Percentiles rank a stretch among this genome's conserved stretches.
Evolutionary conservation across 1,140 invertebrate genomes (phyloP).

Genomic region (Drosophila sturtevanti): DNA sequence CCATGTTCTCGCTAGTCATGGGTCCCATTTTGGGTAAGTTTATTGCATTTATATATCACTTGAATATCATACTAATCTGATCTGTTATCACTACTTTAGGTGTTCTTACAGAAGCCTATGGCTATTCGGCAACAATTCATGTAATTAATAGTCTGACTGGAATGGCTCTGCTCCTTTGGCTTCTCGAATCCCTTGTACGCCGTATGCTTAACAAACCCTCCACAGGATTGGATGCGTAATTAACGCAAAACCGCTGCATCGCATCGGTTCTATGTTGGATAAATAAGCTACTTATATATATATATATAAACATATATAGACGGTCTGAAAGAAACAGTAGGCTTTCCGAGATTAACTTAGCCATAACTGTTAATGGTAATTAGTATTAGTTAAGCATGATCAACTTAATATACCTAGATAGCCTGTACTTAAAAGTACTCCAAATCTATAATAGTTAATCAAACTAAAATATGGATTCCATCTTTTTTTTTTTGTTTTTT

Average conservation of each 20-base stretch:
- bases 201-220: constrained; percentile 44
- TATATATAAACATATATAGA: no score
- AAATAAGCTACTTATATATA: not conserved
- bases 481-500: not conserved
- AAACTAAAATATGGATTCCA: not conserved
- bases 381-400: no score
- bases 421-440: constrained; percentile 34
- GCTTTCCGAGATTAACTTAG: not conserved
- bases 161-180: constrained; percentile 62
- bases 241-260: no score
- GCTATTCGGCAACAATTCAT: constrained; percentile 69
- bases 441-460: constrained; percentile 12
- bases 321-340: not conserved
- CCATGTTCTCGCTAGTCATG: constrained; percentile 85
- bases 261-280: not conserved
- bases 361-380: constrained; percentile 1
- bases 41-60: no score
- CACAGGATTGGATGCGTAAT: constrained; percentile 48
- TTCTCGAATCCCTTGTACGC: constrained; percentile 53
- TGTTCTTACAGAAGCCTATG: constrained; percentile 52
- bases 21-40: constrained; percentile 86
- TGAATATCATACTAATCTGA: no score
- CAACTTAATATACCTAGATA: constrained; percentile 30
- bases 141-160: constrained; percentile 58
- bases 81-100: constrained; percentile 31